Conservation (phyloP, 2,888 invertebrate genomes). For the Scaptodrosophila latifasciaeformis region DNA sequence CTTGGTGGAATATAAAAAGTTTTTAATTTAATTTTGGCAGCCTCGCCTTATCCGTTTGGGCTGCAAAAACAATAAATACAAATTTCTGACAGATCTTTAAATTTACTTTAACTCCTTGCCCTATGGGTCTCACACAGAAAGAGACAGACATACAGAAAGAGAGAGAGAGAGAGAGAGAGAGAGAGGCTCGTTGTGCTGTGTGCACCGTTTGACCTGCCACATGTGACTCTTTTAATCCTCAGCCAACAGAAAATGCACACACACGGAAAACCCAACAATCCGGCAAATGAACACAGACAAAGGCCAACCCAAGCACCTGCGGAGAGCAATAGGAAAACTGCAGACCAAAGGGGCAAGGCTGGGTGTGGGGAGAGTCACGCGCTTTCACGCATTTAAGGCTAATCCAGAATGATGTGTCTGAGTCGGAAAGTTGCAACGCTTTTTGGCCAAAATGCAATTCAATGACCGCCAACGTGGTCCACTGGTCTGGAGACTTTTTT, state of each 20-base stretch:
- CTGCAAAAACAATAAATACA: neutral
- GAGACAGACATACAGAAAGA: no score
- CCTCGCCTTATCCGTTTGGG: neutral
- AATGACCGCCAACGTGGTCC: constrained; percentile 54
- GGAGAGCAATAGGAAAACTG: neutral
- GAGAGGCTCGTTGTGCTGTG: no score
- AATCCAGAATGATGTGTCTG: constrained; percentile 65
- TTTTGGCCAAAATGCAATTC: constrained; percentile 28
- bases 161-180: no score
- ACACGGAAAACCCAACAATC: constrained; percentile 54
- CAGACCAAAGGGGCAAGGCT: neutral
- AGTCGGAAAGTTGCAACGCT: constrained; percentile 34
- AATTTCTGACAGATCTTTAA: no score
- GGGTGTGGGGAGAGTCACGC: neutral
- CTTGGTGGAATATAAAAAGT: constrained; percentile 39
- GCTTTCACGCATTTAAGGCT: constrained; percentile 33
- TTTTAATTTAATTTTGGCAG: constrained; percentile 51
- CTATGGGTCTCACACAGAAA: no score
- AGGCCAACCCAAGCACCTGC: constrained; percentile 7
- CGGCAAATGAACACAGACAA: constrained; percentile 56
- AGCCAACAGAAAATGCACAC: constrained; percentile 13
- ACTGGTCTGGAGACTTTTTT: no score
- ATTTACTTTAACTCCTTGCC: no score
- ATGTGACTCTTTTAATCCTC: constrained; percentile 36
- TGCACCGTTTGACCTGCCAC: neutral